phyloP scores from a whole-genome alignment of 1,140 invertebrate species.

The Trichoplusia ni region DNA sequence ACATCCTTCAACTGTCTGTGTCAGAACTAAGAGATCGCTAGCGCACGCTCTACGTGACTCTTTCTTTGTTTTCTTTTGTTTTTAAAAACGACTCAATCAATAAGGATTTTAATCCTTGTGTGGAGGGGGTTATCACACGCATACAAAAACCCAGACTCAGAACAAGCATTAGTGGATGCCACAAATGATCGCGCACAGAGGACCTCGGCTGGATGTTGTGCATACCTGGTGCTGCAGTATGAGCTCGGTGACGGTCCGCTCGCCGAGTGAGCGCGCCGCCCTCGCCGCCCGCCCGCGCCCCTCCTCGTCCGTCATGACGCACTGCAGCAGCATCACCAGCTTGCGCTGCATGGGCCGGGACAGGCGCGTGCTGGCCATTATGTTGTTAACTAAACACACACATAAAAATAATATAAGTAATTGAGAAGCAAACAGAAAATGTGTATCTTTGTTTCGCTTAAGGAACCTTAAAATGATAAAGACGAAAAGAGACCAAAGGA shows the following conservation, averaged over 20 bases:
- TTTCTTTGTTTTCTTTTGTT: too few relatives aligned
- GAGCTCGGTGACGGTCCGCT: slow-evolving; percentile 96
- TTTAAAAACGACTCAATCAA: too few relatives aligned
- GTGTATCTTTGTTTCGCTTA: too few relatives aligned
- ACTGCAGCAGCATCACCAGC: slow-evolving; percentile 95
- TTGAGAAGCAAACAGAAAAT: neutral
- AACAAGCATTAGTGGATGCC: too few relatives aligned
- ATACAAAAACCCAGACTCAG: too few relatives aligned
- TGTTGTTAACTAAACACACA: slow-evolving; percentile 48
- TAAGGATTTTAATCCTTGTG: too few relatives aligned
- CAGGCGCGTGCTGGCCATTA: slow-evolving; percentile 80
- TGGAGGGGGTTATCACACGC: too few relatives aligned
- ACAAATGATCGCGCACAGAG: neutral
- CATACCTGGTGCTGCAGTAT: slow-evolving; percentile 92
- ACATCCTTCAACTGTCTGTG: too few relatives aligned
- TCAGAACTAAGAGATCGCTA: too few relatives aligned
- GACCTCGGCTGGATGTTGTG: neutral
- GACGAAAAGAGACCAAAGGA: too few relatives aligned
- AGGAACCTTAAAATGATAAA: too few relatives aligned
- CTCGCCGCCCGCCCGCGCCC: slow-evolving; percentile 90
- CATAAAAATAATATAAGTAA: neutral
- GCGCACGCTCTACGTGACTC: too few relatives aligned
- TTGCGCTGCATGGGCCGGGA: slow-evolving; percentile 98
- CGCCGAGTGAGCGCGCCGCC: slow-evolving; percentile 94
- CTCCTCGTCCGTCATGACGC: slow-evolving; percentile 95